phyloP scores from a whole-genome alignment of 2,797 vertebrate genomes.

The Enteromius fasciolatus region DNA sequence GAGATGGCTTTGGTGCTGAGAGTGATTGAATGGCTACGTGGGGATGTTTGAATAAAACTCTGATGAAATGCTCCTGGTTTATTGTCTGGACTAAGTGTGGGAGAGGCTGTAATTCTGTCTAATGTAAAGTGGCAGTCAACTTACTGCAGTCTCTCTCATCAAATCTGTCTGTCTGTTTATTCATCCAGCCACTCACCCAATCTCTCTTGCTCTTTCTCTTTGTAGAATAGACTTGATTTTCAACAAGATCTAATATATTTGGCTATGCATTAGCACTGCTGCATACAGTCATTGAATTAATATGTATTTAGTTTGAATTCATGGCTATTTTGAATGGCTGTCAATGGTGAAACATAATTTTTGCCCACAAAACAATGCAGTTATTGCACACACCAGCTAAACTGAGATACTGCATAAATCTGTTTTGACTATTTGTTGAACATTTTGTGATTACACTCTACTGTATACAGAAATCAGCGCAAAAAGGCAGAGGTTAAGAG shows the following conservation, averaged over 20 bases:
- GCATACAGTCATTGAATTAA: not conserved
- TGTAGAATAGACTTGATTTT: not conserved
- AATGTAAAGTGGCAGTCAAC: slow-evolving; percentile 13
- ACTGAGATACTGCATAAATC: not conserved
- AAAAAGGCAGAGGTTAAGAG: not conserved
- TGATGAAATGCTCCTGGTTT: slow-evolving; percentile 27
- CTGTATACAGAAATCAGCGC: not conserved
- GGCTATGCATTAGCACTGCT: not conserved
- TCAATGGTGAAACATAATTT: not conserved
- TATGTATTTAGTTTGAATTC: not conserved
- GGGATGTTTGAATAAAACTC: slow-evolving; percentile 21
- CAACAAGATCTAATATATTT: not conserved
- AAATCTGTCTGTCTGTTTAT: slow-evolving; percentile 22
- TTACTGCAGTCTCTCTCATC: slow-evolving; percentile 1
- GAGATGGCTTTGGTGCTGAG: not conserved
- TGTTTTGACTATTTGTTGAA: not conserved
- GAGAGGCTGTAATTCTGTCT: slow-evolving; percentile 18
- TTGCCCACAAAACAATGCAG: not conserved
- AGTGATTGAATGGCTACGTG: slow-evolving; percentile 6
- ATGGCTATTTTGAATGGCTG: not conserved
- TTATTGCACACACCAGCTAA: not conserved
- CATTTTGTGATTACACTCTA: not conserved
- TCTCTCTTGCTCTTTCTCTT: not conserved
- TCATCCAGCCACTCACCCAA: not conserved
- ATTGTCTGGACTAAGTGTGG: slow-evolving; percentile 1